phyloP scores from a whole-genome alignment of 2,797 vertebrate genomes.

The Falco novaeseelandiae region DNA sequence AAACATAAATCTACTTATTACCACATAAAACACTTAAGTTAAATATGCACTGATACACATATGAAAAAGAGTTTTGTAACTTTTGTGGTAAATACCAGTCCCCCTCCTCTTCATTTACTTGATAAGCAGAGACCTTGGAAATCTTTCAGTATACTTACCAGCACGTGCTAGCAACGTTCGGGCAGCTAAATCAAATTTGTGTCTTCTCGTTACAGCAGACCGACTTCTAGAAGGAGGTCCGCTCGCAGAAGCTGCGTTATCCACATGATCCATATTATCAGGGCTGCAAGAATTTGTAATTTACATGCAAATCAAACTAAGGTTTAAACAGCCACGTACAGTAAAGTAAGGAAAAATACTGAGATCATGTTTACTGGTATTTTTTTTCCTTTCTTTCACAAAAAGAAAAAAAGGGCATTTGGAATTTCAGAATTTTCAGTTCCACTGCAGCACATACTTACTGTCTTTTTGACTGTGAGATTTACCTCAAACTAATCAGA shows the following conservation, averaged over 20 bases:
- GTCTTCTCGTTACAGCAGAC: conserved; percentile 88
- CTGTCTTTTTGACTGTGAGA: neutral
- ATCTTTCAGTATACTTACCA: conserved; percentile 77
- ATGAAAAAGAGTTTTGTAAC: neutral
- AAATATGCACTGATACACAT: neutral
- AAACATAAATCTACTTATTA: neutral
- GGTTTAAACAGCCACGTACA: neutral
- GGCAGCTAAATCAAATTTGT: conserved; percentile 95
- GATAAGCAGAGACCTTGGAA: neutral
- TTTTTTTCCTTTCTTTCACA: neutral
- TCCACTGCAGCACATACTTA: neutral
- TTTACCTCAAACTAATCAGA: neutral
- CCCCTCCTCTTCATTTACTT: neutral
- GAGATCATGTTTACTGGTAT: neutral
- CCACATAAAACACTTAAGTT: neutral
- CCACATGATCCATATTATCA: conserved; percentile 88
- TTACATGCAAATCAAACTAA: neutral
- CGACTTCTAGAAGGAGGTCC: conserved; percentile 85
- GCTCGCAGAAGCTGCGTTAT: conserved; percentile 86
- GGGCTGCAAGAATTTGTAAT: conserved; percentile 74
- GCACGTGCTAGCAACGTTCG: conserved; percentile 93
- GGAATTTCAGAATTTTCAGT: neutral
- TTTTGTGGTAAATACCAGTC: neutral
- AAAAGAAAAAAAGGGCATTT: neutral
- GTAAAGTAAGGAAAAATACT: neutral